A percentile compares a stretch with the other conserved stretches of the same genome.
These are phyloP conservation scores for Tipula lateralis DNA, from an alignment of 2,888 invertebrate species.

Conservation along the genomic window DNA sequence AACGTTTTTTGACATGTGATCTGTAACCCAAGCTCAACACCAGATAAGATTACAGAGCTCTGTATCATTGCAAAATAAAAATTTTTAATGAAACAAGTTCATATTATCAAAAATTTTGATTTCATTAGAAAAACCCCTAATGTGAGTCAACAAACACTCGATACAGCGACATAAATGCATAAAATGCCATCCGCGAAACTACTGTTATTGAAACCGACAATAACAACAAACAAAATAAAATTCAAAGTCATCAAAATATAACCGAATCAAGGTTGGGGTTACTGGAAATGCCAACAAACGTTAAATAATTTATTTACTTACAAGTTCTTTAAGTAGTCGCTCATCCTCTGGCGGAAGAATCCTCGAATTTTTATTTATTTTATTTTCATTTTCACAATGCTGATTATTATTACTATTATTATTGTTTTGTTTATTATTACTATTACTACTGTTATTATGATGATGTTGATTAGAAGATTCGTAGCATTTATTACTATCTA, in stretches of 20 bases:
- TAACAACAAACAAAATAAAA: background rate
- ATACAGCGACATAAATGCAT: background rate
- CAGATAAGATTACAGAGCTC: no score
- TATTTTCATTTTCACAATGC: slow-evolving; percentile 31
- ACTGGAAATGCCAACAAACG: no score
- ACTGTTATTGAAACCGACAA: background rate
- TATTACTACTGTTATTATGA: background rate
- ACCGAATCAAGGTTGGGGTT: background rate
- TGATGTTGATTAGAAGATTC: slow-evolving; percentile 38
- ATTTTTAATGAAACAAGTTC: no score
- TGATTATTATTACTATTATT: background rate
- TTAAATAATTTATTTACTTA: slow-evolving; percentile 33
- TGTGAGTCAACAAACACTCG: background rate
- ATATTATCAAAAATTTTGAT: no score
- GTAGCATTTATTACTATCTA: slow-evolving; percentile 32
- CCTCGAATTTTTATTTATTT: slow-evolving; percentile 35
- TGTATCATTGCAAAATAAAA: no score
- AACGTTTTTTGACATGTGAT: no score
- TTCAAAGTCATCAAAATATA: background rate
- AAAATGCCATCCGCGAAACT: background rate
- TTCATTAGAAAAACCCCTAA: background rate
- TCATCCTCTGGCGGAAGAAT: slow-evolving; percentile 44
- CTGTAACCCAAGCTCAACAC: no score
- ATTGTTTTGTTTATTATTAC: background rate
- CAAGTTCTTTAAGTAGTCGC: slow-evolving; percentile 46